These are phyloP conservation scores for Choloepus hoffmanni DNA, from an alignment of 2,113 vertebrate genomes.

Conservation along the genomic window DNA sequence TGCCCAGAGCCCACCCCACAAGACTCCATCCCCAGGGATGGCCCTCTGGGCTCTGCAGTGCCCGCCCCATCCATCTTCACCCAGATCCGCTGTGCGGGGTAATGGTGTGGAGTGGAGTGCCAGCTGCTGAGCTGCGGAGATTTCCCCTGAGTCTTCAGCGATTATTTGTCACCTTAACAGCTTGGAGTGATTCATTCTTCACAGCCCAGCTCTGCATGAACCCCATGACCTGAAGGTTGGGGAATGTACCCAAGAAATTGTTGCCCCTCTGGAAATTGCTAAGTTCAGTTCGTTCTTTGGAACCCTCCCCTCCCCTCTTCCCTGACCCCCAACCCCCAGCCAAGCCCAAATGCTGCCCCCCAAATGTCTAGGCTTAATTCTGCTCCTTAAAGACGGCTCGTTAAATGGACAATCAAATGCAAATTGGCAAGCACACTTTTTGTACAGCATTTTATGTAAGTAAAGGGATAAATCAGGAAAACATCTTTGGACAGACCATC, in stretches of 20 bases:
- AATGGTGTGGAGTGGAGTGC: slow-evolving; percentile 61
- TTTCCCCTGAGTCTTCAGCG: slow-evolving; percentile 49
- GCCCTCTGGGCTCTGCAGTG: neutral
- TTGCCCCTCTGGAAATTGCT: too few species aligned
- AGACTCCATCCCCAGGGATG: accelerated
- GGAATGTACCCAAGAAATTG: accelerated
- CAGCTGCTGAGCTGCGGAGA: neutral
- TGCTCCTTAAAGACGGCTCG: neutral
- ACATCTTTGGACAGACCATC: slow-evolving; percentile 56
- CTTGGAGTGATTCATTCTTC: slow-evolving; percentile 65
- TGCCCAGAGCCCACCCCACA: too few species aligned
- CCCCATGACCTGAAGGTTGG: neutral
- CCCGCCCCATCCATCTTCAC: neutral
- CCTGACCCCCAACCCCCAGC: neutral
- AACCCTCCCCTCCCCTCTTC: neutral
- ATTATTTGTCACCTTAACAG: neutral
- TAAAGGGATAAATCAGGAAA: slow-evolving; percentile 56
- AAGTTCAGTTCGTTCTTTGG: neutral
- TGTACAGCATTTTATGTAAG: slow-evolving; percentile 32
- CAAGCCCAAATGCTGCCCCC: too few species aligned
- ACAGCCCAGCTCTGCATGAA: neutral
- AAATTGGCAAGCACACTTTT: neutral
- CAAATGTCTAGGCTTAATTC: accelerated
- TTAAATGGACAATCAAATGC: neutral
- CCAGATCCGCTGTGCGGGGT: neutral